These are phyloP conservation scores for Thaleichthys pacificus DNA, from an alignment of 2,797 vertebrate species.

Conservation along the genomic window DNA sequence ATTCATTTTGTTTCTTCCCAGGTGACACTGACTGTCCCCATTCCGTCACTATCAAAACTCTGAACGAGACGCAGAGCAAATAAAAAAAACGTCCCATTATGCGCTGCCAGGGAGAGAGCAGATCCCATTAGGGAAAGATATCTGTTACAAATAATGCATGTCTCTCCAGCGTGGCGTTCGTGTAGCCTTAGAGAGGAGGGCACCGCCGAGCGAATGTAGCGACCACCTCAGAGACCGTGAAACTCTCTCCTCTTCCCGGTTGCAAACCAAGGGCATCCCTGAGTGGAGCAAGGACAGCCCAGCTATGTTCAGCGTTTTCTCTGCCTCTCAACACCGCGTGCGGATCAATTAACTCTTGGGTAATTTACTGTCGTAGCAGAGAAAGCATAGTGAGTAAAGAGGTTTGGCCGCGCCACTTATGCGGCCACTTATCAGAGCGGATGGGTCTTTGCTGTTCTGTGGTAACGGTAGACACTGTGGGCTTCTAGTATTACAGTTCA, in stretches of 20 bases:
- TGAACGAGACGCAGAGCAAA: conserved; percentile 68
- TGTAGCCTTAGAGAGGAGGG: conserved; percentile 63
- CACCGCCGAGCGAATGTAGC: background rate
- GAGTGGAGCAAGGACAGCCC: background rate
- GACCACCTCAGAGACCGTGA: conserved; percentile 44
- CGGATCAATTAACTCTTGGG: background rate
- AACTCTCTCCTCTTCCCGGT: conserved; percentile 42
- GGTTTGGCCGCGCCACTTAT: conserved; percentile 12
- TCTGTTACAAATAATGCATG: conserved; percentile 82
- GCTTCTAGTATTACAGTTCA: conserved; percentile 34
- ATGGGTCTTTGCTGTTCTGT: conserved; percentile 29
- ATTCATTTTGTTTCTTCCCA: conserved; percentile 73
- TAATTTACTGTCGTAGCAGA: conserved; percentile 3
- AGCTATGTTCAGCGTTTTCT: background rate
- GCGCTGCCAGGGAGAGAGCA: conserved; percentile 70
- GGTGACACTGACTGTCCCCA: conserved; percentile 76
- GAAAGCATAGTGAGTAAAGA: background rate
- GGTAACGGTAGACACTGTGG: conserved; percentile 4
- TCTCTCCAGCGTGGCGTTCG: conserved; percentile 64
- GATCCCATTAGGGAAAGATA: conserved; percentile 76
- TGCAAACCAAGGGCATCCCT: conserved; percentile 3
- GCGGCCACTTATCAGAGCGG: conserved; percentile 9
- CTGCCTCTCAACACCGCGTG: background rate
- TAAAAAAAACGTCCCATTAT: conserved; percentile 79
- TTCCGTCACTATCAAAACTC: conserved; percentile 79